Base-by-base conservation (phyloP, 2,888 invertebrate species). In the Elmis aenea region DNA sequence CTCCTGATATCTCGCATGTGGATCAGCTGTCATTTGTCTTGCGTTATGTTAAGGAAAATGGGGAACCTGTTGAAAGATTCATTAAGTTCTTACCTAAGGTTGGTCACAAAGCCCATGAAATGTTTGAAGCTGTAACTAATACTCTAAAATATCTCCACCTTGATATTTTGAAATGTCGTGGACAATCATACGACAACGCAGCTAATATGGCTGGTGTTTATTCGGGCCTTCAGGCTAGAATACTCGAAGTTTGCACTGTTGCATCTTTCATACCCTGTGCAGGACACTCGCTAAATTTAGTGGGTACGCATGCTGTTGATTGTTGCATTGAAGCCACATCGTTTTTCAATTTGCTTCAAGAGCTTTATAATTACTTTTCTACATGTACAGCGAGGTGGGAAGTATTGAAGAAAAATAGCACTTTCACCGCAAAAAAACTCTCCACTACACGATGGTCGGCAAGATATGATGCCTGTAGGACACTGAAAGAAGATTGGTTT, bases 1-100 rank as follows among this genome's bases (percentile, higher is more conserved):
- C 48, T 2, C 50, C 53, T 10, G 55, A 54, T 31, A 28, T 51
- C 2, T 15, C 45, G 5, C 50, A 52, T 28, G 35, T 42, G 5
- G 52, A 54, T 26, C 51, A 58, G 27, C 28, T 57, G 11, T 33
- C 50, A 1, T 16, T 54, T 14, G 41, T 54, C 6, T 35, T 58
- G n/a, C 26, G 55, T 31, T 54, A 57, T 40, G 35, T 48, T 18
- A 13, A 12, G 15, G 12, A 23, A 14, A 15, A 27, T n/a, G 26
- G 36, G 4, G 25, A 12, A 24, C 26, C 33, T 10, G 26, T 23
- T 31, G 50, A 54, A 45, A 18, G 46, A 9, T 52, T 54, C 36
- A 21, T 51, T 8, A 13, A 23, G 10, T 48, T 51, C 23, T 22
- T 48, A 1, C 22, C 28, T 5, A 47, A 40, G 31, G 26, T 27